Conservation (phyloP, 2,888 invertebrate species). For the Cephus runcator region DNA sequence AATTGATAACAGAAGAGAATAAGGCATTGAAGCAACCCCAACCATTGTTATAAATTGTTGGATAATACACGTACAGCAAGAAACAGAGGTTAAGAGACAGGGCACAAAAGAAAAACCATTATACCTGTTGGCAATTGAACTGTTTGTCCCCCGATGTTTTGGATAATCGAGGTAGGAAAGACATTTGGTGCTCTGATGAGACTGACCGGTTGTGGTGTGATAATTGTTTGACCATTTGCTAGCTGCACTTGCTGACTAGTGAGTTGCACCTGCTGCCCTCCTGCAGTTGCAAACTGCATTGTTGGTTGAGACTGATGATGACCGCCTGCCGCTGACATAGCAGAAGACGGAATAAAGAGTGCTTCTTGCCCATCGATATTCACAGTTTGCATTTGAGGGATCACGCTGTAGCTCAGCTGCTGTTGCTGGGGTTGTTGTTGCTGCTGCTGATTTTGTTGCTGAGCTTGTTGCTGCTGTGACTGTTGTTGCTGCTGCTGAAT, state of each 20-base stretch:
- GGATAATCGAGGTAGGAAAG: constrained; percentile 77
- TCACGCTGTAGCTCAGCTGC: constrained; percentile 68
- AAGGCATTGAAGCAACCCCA: neutral
- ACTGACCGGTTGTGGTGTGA: constrained; percentile 65
- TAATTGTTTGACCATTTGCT: constrained; percentile 65
- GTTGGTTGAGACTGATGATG: constrained; percentile 65
- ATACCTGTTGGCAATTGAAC: constrained; percentile 76
- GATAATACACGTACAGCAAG: neutral
- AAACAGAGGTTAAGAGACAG: neutral
- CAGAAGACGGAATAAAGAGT: constrained; percentile 86
- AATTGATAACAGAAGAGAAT: neutral
- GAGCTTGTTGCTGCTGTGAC: constrained; percentile 43
- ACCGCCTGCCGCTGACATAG: constrained; percentile 67
- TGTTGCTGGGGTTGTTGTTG: constrained; percentile 69
- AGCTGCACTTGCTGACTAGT: constrained; percentile 64
- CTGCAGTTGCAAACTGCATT: constrained; percentile 60
- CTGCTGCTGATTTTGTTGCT: constrained; percentile 67
- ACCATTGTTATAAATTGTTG: neutral
- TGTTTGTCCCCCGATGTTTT: constrained; percentile 74
- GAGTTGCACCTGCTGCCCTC: constrained; percentile 61
- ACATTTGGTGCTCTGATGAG: constrained; percentile 79
- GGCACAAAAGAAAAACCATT: neutral
- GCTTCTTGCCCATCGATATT: constrained; percentile 94
- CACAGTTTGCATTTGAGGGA: constrained; percentile 89
- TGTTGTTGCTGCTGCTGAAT: constrained; percentile 57